Conservation (phyloP, 2,113 vertebrate genomes). For the Theristicus caerulescens region DNA sequence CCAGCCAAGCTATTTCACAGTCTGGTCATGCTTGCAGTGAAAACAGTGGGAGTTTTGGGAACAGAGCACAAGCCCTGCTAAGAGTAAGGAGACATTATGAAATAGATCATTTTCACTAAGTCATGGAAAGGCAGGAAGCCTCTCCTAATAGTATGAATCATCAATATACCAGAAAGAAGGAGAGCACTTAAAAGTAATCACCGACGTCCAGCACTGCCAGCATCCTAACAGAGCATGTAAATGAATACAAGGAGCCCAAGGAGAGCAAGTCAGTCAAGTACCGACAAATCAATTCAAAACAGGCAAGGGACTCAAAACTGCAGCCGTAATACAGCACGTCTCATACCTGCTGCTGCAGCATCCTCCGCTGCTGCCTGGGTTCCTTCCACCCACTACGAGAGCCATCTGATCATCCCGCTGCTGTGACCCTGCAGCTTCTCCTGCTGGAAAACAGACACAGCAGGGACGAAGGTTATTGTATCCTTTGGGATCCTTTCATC, state of each 20-base stretch:
- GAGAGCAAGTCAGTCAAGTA: not conserved
- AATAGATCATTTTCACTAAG: not conserved
- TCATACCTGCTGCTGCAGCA: not conserved
- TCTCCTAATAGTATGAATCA: not conserved
- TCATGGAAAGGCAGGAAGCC: not conserved
- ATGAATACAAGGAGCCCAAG: not conserved
- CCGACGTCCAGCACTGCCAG: not conserved
- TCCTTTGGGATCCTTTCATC: not conserved
- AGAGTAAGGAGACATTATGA: not conserved
- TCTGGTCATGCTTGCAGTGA: slow-evolving; percentile 1
- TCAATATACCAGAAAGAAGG: not conserved
- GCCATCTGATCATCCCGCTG: not conserved
- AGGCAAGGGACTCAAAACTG: not conserved
- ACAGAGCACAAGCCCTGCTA: not conserved
- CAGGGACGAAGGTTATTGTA: not conserved
- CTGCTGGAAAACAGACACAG: not conserved
- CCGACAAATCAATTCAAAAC: not conserved
- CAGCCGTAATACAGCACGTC: not conserved
- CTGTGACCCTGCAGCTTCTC: not conserved
- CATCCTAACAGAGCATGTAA: not conserved
- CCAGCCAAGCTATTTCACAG: slow-evolving; percentile 26
- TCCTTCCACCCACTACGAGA: not conserved
- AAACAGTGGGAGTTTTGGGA: slow-evolving; percentile 28
- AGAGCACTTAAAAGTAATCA: not conserved
- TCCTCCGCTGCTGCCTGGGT: not conserved